Evolutionary conservation across 2,888 invertebrate species (phyloP).

Genomic region (Venustoraphidia nigricollis): DNA sequence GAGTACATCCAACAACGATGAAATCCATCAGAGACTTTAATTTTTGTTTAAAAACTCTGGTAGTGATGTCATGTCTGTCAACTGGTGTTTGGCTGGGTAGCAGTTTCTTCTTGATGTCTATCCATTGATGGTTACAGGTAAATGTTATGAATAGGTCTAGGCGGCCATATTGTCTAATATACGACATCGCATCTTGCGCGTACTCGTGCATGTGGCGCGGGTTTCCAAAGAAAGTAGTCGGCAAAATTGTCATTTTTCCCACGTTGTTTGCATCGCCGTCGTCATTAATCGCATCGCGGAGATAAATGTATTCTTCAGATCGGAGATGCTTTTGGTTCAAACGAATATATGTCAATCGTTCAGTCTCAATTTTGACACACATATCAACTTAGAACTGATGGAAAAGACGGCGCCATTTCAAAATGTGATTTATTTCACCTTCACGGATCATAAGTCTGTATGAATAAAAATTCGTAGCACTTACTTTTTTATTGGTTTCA

Average conservation of each 20-base stretch:
- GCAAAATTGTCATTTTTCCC: conserved; percentile 15
- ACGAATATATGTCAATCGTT: conserved; percentile 16
- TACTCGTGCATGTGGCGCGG: conserved; percentile 20
- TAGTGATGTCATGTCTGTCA: conserved; percentile 11
- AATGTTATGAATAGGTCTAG: conserved; percentile 19
- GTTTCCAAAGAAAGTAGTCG: conserved; percentile 16
- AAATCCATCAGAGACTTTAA: conserved; percentile 8
- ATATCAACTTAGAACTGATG: conserved; percentile 19
- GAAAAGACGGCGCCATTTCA: conserved; percentile 13
- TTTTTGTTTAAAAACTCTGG: conserved; percentile 10
- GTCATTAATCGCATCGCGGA: conserved; percentile 10
- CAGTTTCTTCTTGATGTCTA: conserved; percentile 3
- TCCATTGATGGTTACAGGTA: conserved; percentile 15
- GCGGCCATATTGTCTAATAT: conserved; percentile 20
- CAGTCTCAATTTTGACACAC: conserved; percentile 19
- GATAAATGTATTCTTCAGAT: conserved; percentile 15
- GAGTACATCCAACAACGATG: conserved; percentile 11
- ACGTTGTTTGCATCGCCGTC: conserved; percentile 6
- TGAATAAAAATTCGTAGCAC: conserved; percentile 6
- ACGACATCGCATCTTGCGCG: conserved; percentile 20
- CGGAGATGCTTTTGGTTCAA: conserved; percentile 17
- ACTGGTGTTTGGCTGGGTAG: conserved; percentile 8
- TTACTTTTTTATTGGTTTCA: conserved; percentile 2
- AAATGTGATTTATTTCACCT: conserved; percentile 4
- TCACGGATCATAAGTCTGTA: conserved; percentile 7